These are phyloP conservation scores for Seira musarum DNA, from an alignment of 2,888 invertebrate genomes.

Conservation along the genomic window DNA sequence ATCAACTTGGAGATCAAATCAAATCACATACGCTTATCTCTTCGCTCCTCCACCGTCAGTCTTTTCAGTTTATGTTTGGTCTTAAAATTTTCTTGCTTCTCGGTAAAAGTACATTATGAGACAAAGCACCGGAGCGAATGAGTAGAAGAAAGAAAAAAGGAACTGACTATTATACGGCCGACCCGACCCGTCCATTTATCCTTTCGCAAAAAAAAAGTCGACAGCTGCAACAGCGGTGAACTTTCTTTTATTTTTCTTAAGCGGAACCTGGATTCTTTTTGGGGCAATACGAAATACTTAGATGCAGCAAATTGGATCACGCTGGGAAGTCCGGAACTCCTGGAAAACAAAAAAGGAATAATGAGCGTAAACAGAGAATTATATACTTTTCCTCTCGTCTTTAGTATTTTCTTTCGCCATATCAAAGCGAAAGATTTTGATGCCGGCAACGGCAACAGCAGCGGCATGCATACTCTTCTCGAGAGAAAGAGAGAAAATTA, in stretches of 20 bases:
- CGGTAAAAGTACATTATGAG: conserved; percentile 1
- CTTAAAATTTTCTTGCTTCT: not conserved
- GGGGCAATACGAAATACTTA: conserved; percentile 48
- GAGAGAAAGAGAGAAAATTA: not conserved
- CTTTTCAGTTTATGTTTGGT: not conserved
- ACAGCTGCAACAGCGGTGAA: conserved; percentile 37
- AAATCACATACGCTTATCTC: conserved; percentile 61
- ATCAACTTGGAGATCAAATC: conserved; percentile 60
- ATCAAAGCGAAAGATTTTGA: conserved; percentile 12
- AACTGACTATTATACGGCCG: conserved; percentile 14
- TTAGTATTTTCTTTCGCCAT: conserved; percentile 14
- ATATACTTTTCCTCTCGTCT: conserved; percentile 16
- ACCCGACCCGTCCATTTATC: conserved; percentile 15
- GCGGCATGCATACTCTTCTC: conserved; percentile 6
- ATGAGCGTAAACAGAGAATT: conserved; percentile 41
- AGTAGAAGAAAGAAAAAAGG: conserved; percentile 17
- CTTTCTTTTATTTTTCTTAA: conserved; percentile 21
- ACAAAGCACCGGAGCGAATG: not conserved
- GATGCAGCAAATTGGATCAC: conserved; percentile 47
- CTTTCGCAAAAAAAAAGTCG: conserved; percentile 28
- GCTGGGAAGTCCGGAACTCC: conserved; percentile 17
- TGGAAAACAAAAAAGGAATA: conserved; percentile 17
- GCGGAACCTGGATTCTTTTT: conserved; percentile 13
- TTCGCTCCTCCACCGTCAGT: conserved; percentile 32
- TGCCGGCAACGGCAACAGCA: not conserved